Percentiles rank a stretch among this genome's conserved stretches.
These are phyloP conservation scores for Balearica regulorum DNA, from an alignment of 2,797 vertebrate genomes.

Conservation along the genomic window DNA sequence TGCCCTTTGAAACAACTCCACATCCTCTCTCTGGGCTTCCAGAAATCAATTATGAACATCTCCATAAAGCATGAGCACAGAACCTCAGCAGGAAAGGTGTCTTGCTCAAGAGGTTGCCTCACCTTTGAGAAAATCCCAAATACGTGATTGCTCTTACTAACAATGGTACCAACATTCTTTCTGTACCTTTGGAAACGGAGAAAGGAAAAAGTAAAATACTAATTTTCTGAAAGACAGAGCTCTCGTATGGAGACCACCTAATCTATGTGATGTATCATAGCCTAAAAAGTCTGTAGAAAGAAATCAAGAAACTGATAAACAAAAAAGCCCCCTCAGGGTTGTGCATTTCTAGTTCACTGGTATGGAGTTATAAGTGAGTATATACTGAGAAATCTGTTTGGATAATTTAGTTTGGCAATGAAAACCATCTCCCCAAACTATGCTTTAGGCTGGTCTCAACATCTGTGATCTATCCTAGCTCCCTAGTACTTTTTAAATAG, in stretches of 20 bases:
- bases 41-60: not conserved
- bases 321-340: not conserved
- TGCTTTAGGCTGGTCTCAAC: not conserved
- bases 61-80: not conserved
- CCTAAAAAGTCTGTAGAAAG: not conserved
- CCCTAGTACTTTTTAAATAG: not conserved
- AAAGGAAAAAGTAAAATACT: not conserved
- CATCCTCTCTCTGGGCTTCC: not conserved
- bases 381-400: not conserved
- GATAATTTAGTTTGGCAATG: not conserved
- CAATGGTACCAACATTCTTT: not conserved
- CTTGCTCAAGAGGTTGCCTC: not conserved
- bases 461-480: not conserved
- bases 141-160: not conserved
- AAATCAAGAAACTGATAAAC: not conserved
- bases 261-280: not conserved
- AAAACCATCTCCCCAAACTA: not conserved
- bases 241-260: not conserved
- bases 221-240: not conserved
- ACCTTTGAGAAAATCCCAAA: not conserved
- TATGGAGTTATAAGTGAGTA: not conserved
- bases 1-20: not conserved
- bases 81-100: not conserved
- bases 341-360: not conserved
- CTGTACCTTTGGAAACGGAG: not conserved